Conservation (phyloP, 1,140 invertebrate species). For the Trichoplusia ni region DNA sequence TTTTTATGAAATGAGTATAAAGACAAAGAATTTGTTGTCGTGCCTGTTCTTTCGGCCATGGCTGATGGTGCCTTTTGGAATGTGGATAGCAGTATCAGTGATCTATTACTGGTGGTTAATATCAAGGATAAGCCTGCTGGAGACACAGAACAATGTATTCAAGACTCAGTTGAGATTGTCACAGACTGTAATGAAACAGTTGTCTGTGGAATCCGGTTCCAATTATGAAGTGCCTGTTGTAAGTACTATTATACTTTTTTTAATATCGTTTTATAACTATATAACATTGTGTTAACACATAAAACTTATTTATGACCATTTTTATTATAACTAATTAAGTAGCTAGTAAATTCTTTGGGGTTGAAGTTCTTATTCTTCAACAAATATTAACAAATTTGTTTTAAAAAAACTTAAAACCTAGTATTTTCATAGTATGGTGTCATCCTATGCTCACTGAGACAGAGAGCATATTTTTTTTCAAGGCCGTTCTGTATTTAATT, state of each 20-base stretch:
- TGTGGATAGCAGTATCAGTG: constrained; percentile 69
- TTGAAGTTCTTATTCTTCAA: neutral
- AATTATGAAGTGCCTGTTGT: constrained; percentile 65
- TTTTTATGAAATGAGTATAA: constrained; percentile 66
- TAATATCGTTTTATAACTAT: neutral
- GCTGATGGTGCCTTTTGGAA: constrained; percentile 70
- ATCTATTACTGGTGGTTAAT: constrained; percentile 76
- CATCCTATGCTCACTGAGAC: no score
- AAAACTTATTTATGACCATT: neutral
- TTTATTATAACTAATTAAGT: neutral
- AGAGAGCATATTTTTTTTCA: no score
- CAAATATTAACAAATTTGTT: no score
- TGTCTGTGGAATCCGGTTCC: constrained; percentile 52
- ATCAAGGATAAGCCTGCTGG: constrained; percentile 67
- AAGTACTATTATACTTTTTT: constrained; percentile 32
- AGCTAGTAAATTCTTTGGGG: neutral
- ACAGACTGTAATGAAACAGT: constrained; percentile 58
- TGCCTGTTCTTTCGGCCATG: constrained; percentile 76
- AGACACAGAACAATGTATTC: constrained; percentile 75
- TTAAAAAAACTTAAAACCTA: no score
- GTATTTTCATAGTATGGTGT: no score
- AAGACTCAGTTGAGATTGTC: constrained; percentile 66
- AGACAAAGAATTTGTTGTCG: constrained; percentile 69
- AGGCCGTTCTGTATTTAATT: no score
- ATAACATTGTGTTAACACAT: no score